These are phyloP conservation scores for Nilaparvata lugens DNA, from an alignment of 1,140 invertebrate genomes.

Conservation along the genomic window DNA sequence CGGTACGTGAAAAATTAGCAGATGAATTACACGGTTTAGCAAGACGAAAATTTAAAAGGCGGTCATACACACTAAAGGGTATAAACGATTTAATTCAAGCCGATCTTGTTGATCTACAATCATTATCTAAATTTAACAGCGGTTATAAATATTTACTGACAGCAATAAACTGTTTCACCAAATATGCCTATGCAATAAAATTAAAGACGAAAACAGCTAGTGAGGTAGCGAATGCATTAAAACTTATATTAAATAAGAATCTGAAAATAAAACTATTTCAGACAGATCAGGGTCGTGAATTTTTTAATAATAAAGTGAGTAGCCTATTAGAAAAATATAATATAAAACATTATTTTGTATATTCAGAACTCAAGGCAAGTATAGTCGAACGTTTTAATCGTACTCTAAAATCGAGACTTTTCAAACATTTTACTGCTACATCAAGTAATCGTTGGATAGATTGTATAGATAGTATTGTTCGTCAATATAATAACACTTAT, in stretches of 20 bases:
- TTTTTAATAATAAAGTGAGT: slow-evolving; percentile 27
- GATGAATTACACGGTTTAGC: no score
- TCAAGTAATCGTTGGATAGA: slow-evolving; percentile 11
- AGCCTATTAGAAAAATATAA: slow-evolving; percentile 27
- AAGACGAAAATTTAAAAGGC: no score
- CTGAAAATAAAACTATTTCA: slow-evolving; percentile 16
- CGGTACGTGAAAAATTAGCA: no score
- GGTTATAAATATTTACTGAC: no score
- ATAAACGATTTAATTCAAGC: no score
- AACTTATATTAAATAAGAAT: slow-evolving; percentile 10
- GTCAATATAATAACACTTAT: slow-evolving; percentile 33
- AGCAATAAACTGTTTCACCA: no score
- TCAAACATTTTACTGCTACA: slow-evolving; percentile 30
- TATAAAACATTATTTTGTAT: slow-evolving; percentile 33
- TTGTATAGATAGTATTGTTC: slow-evolving; percentile 28
- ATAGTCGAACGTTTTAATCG: slow-evolving; percentile 36
- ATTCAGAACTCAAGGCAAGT: slow-evolving; percentile 32
- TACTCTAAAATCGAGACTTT: slow-evolving; percentile 34
- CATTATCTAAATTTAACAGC: no score
- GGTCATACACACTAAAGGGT: no score
- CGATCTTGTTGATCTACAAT: no score
- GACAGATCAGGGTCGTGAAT: slow-evolving; percentile 33
- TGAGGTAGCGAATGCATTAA: slow-evolving; percentile 8
- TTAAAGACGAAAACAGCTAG: no score
- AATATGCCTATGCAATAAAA: no score